Percentiles rank a stretch among this genome's conserved stretches.
Evolutionary conservation across 1,140 invertebrate species (phyloP).

Genomic region (Brachionus calyciflorus): DNA sequence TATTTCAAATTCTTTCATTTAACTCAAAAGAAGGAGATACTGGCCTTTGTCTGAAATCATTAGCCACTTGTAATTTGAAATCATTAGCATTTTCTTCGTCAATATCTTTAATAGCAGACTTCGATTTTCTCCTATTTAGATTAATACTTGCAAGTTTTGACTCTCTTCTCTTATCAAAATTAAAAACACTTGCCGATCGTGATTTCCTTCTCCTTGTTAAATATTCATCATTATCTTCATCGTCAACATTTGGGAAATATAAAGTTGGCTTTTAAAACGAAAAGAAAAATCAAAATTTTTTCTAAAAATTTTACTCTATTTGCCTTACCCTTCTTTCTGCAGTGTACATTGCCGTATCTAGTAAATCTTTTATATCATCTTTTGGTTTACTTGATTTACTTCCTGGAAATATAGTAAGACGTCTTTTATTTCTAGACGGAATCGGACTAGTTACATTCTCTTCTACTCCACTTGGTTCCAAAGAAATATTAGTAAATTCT

Average conservation of each 20-base stretch:
- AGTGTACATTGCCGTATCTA: conserved; percentile 19
- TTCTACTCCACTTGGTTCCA: not conserved
- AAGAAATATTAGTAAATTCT: not conserved
- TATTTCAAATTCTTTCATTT: too few species aligned
- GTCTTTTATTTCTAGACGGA: not conserved
- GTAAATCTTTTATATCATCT: conserved; percentile 9
- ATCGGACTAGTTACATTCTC: not conserved
- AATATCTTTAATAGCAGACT: too few species aligned
- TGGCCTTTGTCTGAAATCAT: too few species aligned
- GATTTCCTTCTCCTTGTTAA: not conserved
- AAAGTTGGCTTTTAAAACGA: not conserved
- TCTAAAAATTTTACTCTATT: not conserved
- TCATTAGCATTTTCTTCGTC: too few species aligned
- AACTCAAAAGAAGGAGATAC: too few species aligned
- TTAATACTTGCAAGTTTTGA: too few species aligned
- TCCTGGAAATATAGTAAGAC: conserved; percentile 2
- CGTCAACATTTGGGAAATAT: not conserved
- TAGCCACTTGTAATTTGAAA: too few species aligned
- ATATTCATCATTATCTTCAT: not conserved
- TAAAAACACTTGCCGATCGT: conserved; percentile 29
- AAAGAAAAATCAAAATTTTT: not conserved
- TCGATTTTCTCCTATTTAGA: too few species aligned
- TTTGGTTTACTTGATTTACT: not conserved
- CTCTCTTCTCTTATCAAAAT: not conserved
- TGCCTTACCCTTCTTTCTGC: not conserved